A percentile compares a stretch with the other conserved stretches of the same genome.
Evolutionary conservation across 2,888 invertebrate species (phyloP).

Genomic region (Drosophila antonietae): DNA sequence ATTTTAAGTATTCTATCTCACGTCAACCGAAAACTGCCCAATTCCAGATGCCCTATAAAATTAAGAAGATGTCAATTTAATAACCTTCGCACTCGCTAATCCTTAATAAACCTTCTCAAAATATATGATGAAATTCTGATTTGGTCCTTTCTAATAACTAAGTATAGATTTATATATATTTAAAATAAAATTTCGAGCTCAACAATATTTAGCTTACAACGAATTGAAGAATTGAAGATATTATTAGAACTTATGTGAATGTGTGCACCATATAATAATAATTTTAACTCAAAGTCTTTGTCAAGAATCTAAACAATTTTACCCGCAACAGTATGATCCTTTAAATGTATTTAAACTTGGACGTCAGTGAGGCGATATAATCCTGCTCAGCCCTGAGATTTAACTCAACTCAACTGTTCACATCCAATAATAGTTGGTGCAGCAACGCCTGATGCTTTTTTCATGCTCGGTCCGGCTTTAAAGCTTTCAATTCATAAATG

Average conservation of each 20-base stretch:
- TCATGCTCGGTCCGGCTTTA: slow-evolving; percentile 44
- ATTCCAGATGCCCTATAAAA: too few species aligned
- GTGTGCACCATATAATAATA: background rate
- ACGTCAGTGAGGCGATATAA: slow-evolving; percentile 14
- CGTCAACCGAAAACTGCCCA: too few species aligned
- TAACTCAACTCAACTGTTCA: slow-evolving; percentile 23
- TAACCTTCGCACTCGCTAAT: too few species aligned
- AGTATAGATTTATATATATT: too few species aligned
- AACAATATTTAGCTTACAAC: background rate
- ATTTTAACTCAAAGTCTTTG: background rate
- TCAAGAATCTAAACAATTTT: background rate
- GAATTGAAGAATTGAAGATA: background rate
- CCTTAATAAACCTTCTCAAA: too few species aligned
- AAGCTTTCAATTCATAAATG: slow-evolving; percentile 61
- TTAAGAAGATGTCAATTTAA: too few species aligned
- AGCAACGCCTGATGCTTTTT: slow-evolving; percentile 31
- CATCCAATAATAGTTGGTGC: slow-evolving; percentile 29
- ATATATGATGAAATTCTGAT: too few species aligned
- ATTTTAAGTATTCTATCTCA: too few species aligned
- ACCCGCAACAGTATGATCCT: background rate
- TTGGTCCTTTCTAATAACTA: too few species aligned
- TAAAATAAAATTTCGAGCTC: background rate
- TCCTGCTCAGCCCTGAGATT: slow-evolving; percentile 28
- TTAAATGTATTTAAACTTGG: background rate
- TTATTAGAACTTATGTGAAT: background rate